These are phyloP conservation scores for Pelvicachromis taeniatus DNA, from an alignment of 2,113 vertebrate genomes.

Conservation along the genomic window DNA sequence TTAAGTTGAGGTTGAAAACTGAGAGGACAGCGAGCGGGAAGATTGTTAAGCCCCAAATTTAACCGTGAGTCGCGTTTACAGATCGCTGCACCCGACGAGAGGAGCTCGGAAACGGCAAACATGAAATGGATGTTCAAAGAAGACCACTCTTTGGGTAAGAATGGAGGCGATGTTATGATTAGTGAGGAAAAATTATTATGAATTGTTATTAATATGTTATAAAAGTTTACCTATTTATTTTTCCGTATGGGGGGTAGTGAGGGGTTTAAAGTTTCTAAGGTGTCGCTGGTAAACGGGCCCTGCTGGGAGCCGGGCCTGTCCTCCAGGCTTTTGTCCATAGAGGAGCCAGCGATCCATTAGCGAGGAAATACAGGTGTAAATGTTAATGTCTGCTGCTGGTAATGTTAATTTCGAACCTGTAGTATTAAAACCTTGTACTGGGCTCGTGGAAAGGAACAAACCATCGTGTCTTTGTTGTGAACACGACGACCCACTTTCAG, in stretches of 20 bases:
- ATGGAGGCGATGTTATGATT: background rate
- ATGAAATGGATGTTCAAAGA: constrained; percentile 99
- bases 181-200: background rate
- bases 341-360: background rate
- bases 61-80: background rate
- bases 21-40: background rate
- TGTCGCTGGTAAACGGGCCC: background rate
- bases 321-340: background rate
- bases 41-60: too few species aligned
- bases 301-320: background rate
- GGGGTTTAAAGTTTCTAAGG: background rate
- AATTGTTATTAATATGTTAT: background rate
- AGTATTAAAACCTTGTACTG: fast-evolving
- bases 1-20: background rate
- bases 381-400: background rate
- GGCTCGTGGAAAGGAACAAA: fast-evolving
- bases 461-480: background rate
- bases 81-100: background rate
- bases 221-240: background rate
- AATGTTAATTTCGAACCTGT: fast-evolving
- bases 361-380: background rate
- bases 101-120: constrained; percentile 48
- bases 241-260: fast-evolving
- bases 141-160: constrained; percentile 92
- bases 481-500: background rate